These are phyloP conservation scores for Palaemon carinicauda DNA, from an alignment of 1,140 invertebrate genomes.

Conservation along the genomic window DNA sequence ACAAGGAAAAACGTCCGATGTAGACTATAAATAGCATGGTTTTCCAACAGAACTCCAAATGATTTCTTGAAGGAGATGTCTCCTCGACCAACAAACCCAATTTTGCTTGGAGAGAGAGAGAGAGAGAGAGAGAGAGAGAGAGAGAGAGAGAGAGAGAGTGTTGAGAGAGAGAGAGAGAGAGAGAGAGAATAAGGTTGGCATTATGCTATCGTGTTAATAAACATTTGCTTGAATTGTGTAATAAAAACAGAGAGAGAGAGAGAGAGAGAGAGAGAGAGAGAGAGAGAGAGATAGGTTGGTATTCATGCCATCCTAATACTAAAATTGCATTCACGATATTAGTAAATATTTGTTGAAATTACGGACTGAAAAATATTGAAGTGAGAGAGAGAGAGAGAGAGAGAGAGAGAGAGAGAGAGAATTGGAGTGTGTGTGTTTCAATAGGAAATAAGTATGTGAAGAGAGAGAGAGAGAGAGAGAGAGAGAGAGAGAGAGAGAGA, in stretches of 20 bases:
- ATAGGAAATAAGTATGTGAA: not conserved
- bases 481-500: not conserved
- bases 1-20: no score
- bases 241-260: not conserved
- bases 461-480: not conserved
- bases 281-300: no score
- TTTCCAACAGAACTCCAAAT: no score
- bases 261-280: not conserved
- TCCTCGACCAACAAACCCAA: no score
- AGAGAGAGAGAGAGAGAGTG: not conserved
- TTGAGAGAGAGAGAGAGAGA: not conserved
- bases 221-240: not conserved
- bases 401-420: constrained; percentile 26
- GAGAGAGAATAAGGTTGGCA: not conserved
- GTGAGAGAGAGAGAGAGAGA: not conserved
- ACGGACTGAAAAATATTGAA: no score
- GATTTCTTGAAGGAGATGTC: no score
- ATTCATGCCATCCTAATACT: no score
- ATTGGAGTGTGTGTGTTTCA: not conserved
- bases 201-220: no score
- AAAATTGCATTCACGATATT: no score
- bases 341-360: no score
- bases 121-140: not conserved
- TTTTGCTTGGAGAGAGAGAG: no score
- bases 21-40: no score